These are phyloP conservation scores for Zosterops pallidus DNA, from an alignment of 2,113 vertebrate species.

Conservation along the genomic window DNA sequence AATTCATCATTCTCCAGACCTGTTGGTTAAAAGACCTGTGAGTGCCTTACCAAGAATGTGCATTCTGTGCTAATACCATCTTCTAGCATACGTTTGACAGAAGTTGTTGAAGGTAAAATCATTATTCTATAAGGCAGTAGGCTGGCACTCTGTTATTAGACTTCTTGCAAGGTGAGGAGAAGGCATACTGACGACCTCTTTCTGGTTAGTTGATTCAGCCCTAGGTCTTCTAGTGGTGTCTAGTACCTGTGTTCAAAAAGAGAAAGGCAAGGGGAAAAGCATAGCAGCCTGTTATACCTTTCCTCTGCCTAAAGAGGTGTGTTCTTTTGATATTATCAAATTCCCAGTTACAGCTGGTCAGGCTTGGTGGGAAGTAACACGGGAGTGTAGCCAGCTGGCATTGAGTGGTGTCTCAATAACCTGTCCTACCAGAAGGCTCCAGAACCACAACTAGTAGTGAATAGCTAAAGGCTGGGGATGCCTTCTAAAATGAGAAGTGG, in stretches of 20 bases:
- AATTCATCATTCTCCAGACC: neutral
- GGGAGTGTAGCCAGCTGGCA: neutral
- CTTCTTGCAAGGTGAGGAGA: neutral
- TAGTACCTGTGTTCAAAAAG: neutral
- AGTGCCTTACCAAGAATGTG: neutral
- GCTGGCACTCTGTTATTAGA: neutral
- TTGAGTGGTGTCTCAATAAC: neutral
- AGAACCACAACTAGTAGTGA: neutral
- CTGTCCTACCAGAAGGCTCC: neutral
- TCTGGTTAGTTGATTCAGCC: neutral
- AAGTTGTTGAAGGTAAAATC: neutral
- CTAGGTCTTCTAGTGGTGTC: neutral
- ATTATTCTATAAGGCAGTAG: neutral
- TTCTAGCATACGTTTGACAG: neutral
- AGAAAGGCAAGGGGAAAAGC: rapidly evolving
- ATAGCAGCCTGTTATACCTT: neutral
- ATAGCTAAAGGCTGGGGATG: neutral
- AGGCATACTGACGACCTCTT: neutral
- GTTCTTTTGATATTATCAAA: neutral
- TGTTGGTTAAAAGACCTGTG: neutral
- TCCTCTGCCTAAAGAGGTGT: neutral
- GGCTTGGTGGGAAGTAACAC: neutral
- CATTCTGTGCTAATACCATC: neutral
- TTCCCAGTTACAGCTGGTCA: neutral
- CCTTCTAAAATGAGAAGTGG: neutral